A percentile compares a stretch with the other conserved stretches of the same genome.
phyloP scores from a whole-genome alignment of 2,113 vertebrate genomes.

The Abramis brama region DNA sequence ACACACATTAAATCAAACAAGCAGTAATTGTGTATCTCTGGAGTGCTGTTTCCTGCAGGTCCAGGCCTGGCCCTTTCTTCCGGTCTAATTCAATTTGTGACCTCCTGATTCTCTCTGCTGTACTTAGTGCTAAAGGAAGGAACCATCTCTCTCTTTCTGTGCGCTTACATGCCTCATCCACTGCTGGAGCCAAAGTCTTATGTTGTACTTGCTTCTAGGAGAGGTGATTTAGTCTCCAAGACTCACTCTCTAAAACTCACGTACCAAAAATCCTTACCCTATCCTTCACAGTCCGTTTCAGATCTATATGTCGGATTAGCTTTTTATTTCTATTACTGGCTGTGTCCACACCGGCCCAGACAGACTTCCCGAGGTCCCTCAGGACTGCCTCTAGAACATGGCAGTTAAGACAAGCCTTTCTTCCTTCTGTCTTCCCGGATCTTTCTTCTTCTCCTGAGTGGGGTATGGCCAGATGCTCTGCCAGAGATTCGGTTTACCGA shows the following conservation, averaged over 20 bases:
- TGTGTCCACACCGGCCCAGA: constrained; percentile 63
- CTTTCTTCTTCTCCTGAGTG: constrained; percentile 35
- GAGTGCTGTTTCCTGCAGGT: constrained; percentile 73
- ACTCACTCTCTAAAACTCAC: neutral
- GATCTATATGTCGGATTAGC: constrained; percentile 64
- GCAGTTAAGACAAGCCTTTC: constrained; percentile 29
- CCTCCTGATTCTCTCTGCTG: constrained; percentile 76
- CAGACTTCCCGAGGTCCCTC: constrained; percentile 42
- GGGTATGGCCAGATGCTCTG: neutral
- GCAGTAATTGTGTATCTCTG: constrained; percentile 45
- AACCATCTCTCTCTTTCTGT: neutral
- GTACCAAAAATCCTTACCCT: constrained; percentile 9
- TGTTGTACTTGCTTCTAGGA: neutral
- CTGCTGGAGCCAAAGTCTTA: neutral
- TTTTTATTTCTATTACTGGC: constrained; percentile 65
- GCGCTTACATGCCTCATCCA: neutral
- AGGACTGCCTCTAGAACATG: constrained; percentile 13
- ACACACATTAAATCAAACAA: constrained; percentile 38
- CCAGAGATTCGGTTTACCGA: neutral
- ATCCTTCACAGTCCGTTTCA: constrained; percentile 40
- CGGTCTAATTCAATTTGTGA: constrained; percentile 82
- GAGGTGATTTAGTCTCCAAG: neutral
- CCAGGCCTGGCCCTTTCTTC: constrained; percentile 78
- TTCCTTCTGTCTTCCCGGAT: constrained; percentile 20
- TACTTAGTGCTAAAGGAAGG: constrained; percentile 28